Conservation (phyloP, 2,113 vertebrate genomes). For the Oreochromis aureus region DNA sequence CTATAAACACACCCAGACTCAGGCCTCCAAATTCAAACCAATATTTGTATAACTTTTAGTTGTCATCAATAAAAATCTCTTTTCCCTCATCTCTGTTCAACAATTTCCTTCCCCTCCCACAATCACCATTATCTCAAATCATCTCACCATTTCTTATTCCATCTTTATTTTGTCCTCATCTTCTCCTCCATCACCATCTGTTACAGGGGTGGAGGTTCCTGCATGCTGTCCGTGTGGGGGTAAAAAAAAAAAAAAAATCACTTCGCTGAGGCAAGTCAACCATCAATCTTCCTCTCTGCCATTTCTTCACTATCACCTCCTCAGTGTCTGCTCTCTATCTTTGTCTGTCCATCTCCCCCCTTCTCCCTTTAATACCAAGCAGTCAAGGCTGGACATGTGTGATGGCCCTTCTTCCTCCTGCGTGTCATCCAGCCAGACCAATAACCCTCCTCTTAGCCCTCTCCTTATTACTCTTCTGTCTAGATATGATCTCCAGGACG, state of each 20-base stretch:
- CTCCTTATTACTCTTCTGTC: constrained; percentile 42
- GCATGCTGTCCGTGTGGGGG: background rate
- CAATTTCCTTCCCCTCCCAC: background rate
- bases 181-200: constrained; percentile 16
- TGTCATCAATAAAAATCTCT: background rate
- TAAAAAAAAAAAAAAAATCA: constrained; percentile 23
- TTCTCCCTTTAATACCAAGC: constrained; percentile 44
- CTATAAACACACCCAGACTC: background rate
- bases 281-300: constrained; percentile 61
- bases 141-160: constrained; percentile 1
- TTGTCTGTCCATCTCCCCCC: background rate
- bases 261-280: constrained; percentile 44
- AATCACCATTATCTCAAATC: background rate
- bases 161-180: constrained; percentile 21
- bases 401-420: constrained; percentile 29
- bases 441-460: constrained; percentile 21
- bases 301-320: constrained; percentile 35
- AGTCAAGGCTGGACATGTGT: constrained; percentile 38
- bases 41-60: background rate
- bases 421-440: constrained; percentile 15
- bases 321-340: constrained; percentile 38
- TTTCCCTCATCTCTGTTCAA: background rate
- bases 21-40: background rate
- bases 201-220: background rate
- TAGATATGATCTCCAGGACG: constrained; percentile 46